Evolutionary conservation across 2,113 vertebrate genomes (phyloP).

Genomic region (Pseudonaja textilis): DNA sequence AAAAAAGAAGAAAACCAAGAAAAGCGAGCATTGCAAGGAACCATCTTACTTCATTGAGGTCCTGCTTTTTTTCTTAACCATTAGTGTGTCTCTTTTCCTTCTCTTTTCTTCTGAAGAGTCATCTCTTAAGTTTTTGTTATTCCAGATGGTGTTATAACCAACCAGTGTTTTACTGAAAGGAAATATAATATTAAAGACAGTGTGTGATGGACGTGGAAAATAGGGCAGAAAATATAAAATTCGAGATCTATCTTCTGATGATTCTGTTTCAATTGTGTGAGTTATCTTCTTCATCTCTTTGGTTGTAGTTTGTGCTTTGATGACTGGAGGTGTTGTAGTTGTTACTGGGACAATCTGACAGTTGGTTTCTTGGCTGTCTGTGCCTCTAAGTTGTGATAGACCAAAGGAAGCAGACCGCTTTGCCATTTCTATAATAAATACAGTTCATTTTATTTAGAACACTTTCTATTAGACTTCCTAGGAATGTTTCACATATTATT

Average conservation of each 20-base stretch:
- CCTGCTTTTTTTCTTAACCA: neutral
- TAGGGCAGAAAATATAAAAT: neutral
- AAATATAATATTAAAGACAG: neutral
- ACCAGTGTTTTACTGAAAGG: neutral
- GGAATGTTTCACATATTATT: neutral
- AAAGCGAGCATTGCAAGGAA: too few relatives aligned
- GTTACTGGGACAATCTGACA: conserved; percentile 57
- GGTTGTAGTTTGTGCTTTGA: conserved; percentile 5
- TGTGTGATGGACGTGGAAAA: neutral
- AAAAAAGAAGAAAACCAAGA: neutral
- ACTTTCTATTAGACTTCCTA: neutral
- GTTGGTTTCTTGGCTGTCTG: conserved; percentile 18
- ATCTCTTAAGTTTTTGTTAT: neutral
- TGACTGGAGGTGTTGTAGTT: conserved; percentile 5
- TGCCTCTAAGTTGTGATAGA: neutral
- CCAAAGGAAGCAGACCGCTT: neutral
- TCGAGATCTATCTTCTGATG: neutral
- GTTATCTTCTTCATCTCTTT: neutral
- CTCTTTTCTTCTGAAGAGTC: conserved; percentile 62
- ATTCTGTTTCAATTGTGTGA: neutral
- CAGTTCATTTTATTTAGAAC: neutral
- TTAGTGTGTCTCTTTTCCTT: conserved; percentile 22
- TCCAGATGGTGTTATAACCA: neutral
- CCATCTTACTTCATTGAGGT: neutral
- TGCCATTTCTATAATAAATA: conserved; percentile 37